These are phyloP conservation scores for Oenanthe melanoleuca DNA, from an alignment of 2,113 vertebrate genomes.

Conservation along the genomic window DNA sequence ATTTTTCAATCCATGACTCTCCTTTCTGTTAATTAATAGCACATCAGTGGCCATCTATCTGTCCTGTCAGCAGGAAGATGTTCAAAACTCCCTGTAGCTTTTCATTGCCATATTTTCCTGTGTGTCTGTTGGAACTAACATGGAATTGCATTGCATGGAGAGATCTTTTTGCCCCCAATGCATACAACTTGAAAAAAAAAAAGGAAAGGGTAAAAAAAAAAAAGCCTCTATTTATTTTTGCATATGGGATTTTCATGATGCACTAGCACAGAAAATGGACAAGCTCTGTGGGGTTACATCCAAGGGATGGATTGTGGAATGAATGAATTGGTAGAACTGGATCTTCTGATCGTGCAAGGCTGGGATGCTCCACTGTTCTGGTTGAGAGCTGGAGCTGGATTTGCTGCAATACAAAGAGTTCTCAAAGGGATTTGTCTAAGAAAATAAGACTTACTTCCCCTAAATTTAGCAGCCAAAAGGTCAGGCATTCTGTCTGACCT, in stretches of 20 bases:
- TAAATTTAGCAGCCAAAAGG: slow-evolving; percentile 4
- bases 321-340: background rate
- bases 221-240: background rate
- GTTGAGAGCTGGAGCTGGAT: background rate
- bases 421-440: slow-evolving; percentile 11
- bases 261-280: background rate
- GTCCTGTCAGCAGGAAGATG: slow-evolving; percentile 23
- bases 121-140: background rate
- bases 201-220: background rate
- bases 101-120: slow-evolving; percentile 23
- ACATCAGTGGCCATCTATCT: background rate
- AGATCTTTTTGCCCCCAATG: background rate
- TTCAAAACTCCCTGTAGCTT: background rate
- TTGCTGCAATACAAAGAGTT: background rate
- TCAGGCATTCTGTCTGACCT: background rate
- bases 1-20: background rate
- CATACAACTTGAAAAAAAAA: background rate
- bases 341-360: background rate
- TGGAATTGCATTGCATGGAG: background rate
- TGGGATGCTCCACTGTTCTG: background rate
- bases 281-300: background rate
- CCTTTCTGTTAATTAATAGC: slow-evolving; percentile 26
- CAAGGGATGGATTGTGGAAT: background rate
- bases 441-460: background rate
- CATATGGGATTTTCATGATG: background rate